Evolutionary conservation across 2,797 vertebrate genomes (phyloP).

Genomic region (Acropternis orthonyx): DNA sequence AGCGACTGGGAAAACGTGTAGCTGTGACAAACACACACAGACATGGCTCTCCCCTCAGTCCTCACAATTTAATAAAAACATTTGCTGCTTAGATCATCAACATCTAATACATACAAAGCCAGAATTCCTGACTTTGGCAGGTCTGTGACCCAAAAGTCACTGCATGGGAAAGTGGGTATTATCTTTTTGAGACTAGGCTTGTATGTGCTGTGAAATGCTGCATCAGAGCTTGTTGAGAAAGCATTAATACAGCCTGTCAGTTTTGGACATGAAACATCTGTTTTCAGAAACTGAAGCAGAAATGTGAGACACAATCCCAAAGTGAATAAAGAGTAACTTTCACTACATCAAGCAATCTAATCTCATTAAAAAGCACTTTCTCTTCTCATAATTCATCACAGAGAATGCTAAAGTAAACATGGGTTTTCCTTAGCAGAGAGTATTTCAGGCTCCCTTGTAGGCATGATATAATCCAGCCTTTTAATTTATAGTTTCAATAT

Average conservation of each 20-base stretch:
- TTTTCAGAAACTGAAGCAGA: slow-evolving; percentile 9
- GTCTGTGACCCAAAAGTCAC: neutral
- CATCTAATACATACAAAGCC: neutral
- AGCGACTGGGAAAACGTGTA: neutral
- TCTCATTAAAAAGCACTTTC: slow-evolving; percentile 38
- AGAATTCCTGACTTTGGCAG: neutral
- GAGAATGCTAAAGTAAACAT: neutral
- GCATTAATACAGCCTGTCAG: neutral
- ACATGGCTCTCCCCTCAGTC: neutral
- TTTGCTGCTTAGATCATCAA: neutral
- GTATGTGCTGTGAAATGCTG: neutral
- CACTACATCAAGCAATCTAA: neutral
- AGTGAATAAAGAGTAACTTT: slow-evolving; percentile 27
- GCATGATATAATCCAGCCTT: neutral
- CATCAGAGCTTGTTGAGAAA: neutral
- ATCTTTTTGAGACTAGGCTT: neutral
- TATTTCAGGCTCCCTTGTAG: neutral
- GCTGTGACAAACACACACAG: neutral
- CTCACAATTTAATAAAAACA: neutral
- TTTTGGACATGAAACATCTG: neutral
- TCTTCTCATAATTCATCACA: slow-evolving; percentile 13
- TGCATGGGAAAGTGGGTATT: neutral
- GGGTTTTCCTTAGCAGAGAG: neutral
- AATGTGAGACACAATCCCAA: neutral
- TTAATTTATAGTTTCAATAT: neutral